Evolutionary conservation across 2,888 invertebrate genomes (phyloP).

Genomic region (Calephelis perditalis): DNA sequence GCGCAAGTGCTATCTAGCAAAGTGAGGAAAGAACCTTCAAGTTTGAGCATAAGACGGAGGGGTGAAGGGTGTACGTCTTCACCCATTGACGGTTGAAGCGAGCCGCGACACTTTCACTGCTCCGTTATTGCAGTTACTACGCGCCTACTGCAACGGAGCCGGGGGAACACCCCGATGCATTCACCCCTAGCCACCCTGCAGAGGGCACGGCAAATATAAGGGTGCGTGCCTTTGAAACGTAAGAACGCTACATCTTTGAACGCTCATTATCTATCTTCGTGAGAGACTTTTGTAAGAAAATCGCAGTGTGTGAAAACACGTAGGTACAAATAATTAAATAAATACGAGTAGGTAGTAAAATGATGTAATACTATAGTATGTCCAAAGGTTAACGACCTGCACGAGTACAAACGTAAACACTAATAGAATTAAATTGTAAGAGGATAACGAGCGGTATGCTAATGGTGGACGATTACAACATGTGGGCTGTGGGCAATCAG

Average conservation of each 20-base stretch:
- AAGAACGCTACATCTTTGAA: slow-evolving; percentile 43
- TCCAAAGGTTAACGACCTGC: slow-evolving; percentile 28
- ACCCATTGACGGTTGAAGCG: slow-evolving; percentile 77
- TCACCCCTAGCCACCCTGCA: slow-evolving; percentile 59
- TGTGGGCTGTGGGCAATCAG: slow-evolving; percentile 40
- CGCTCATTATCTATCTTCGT: slow-evolving; percentile 16
- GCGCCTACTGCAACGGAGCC: slow-evolving; percentile 65
- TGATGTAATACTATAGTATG: not conserved
- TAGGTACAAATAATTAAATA: not conserved
- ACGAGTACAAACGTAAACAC: slow-evolving; percentile 15
- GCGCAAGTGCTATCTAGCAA: slow-evolving; percentile 35
- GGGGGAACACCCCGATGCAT: slow-evolving; percentile 66
- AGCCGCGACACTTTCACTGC: slow-evolving; percentile 77
- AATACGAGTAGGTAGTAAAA: not conserved
- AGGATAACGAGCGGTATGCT: slow-evolving; percentile 31
- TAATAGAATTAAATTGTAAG: slow-evolving; percentile 20
- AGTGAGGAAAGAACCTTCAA: slow-evolving; percentile 63
- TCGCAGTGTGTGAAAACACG: no score
- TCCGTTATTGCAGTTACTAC: slow-evolving; percentile 77
- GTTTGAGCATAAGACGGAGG: slow-evolving; percentile 68
- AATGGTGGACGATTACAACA: slow-evolving; percentile 41
- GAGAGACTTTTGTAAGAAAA: no score
- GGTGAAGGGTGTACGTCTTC: slow-evolving; percentile 73
- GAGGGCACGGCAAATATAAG: slow-evolving; percentile 56
- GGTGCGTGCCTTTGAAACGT: slow-evolving; percentile 60